Evolutionary conservation across 2,888 invertebrate genomes (phyloP).

Genomic region (Drosophila ezoana): DNA sequence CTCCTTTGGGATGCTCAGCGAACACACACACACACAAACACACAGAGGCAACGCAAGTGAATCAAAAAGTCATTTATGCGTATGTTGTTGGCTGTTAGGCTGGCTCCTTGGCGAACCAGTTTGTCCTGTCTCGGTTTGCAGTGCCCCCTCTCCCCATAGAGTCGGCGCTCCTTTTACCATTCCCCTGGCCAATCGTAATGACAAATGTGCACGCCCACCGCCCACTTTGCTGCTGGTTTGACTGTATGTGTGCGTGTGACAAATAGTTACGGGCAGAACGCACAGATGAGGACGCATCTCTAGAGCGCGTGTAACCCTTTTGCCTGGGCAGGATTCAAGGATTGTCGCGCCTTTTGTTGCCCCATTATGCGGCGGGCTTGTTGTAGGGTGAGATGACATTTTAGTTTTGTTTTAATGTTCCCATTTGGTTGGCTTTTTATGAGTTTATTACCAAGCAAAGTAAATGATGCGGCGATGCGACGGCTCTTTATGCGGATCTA

Average conservation of each 20-base stretch:
- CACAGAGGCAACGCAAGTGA: constrained; percentile 53
- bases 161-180: background rate
- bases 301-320: constrained; percentile 51
- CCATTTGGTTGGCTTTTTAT: constrained; percentile 69
- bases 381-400: constrained; percentile 73
- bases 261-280: constrained; percentile 44
- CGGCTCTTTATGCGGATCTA: constrained; percentile 33
- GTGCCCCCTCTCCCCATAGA: background rate
- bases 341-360: constrained; percentile 58
- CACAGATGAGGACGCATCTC: constrained; percentile 30
- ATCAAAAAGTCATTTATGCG: constrained; percentile 76
- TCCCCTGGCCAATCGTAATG: constrained; percentile 59
- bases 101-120: constrained; percentile 49
- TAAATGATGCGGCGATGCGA: constrained; percentile 53
- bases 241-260: constrained; percentile 37
- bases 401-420: constrained; percentile 76
- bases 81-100: constrained; percentile 37
- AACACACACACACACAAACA: constrained; percentile 5
- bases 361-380: constrained; percentile 71
- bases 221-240: constrained; percentile 52
- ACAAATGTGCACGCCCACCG: constrained; percentile 77
- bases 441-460: constrained; percentile 75
- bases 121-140: constrained; percentile 42
- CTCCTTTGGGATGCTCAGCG: constrained; percentile 62
- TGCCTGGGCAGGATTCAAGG: constrained; percentile 20